phyloP scores from a whole-genome alignment of 1,140 invertebrate genomes.

The Arctopsyche grandis region DNA sequence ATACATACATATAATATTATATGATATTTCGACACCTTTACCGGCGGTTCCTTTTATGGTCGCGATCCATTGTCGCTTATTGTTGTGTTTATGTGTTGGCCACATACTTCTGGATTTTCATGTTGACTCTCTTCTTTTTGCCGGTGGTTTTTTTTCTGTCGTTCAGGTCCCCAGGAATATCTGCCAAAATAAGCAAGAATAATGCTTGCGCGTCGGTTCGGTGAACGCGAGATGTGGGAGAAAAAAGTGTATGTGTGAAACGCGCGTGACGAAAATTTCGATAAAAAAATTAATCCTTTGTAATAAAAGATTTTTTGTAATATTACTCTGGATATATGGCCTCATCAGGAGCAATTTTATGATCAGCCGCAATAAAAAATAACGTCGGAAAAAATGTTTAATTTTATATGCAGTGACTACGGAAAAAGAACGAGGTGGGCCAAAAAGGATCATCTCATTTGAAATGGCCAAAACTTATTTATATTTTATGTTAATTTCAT shows the following conservation, averaged over 20 bases:
- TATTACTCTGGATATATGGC: not conserved
- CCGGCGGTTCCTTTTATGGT: slow-evolving; percentile 4
- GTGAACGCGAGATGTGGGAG: not conserved
- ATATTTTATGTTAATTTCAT: too few relatives aligned
- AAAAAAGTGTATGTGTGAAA: not conserved
- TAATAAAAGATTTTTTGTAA: too few relatives aligned
- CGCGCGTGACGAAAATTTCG: not conserved
- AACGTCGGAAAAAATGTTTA: too few relatives aligned
- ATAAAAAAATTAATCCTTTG: not conserved
- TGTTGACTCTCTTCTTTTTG: not conserved
- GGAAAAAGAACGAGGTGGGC: too few relatives aligned
- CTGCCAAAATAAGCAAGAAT: slow-evolving; percentile 6
- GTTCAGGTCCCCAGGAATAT: not conserved
- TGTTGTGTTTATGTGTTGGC: not conserved
- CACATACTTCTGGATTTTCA: slow-evolving; percentile 20
- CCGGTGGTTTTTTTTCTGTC: not conserved
- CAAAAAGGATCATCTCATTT: too few relatives aligned
- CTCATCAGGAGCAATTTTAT: slow-evolving; percentile 3
- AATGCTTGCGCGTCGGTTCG: not conserved
- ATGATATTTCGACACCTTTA: slow-evolving; percentile 21
- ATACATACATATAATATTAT: not conserved
- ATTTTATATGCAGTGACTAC: too few relatives aligned
- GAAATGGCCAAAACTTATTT: too few relatives aligned
- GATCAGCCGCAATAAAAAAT: not conserved
- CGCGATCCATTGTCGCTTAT: slow-evolving; percentile 5